Base-by-base conservation (phyloP, 2,113 vertebrate species). In the Microcebus lehilahytsara region DNA sequence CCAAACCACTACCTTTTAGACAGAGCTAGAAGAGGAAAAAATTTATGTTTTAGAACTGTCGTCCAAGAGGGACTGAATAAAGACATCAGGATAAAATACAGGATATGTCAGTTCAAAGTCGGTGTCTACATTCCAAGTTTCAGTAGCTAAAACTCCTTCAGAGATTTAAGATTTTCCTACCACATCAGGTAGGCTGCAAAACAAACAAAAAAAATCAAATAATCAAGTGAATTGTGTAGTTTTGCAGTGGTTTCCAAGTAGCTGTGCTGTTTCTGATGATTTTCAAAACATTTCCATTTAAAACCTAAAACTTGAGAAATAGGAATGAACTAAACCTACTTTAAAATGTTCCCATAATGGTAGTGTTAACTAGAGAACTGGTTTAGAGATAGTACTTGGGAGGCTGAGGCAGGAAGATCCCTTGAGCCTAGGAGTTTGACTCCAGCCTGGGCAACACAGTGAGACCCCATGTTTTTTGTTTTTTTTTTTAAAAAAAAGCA, bases 211-310 rank as follows among this genome's bases (percentile, higher is more conserved):
- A 74, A 56, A 56, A 56, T 56, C 17, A 56, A 19, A 56, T 19
- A 13, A 42, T 22, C 3, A 51, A 46, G 30, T 53, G 27, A 9
- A 42, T 6, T 46, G 3, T 16, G n/a, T 8, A 67, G 17, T 23
- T 71, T 9, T 77, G 9, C 5, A 71, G 78, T 53, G 71, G 34
- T 32, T 78, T 60, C 74, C 56, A 74, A 66, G 27, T 7, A 60
- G 22, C 17, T 67, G 17, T n/a, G 62, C 30, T 93, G 22, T 56
- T 84, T 72, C 62, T 49, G 75, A 66, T 27, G 22, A 83, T 66
- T 96, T 81, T 87, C 58, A 90, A 88, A 95, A 95, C 51, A 78
- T 46, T 89, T 71, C 53, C 69, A 84, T 64, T 60, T 84, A 90
- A 96, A 88, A 91, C 37, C 71, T 85, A n/a, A 91, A 84, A 49